Percentiles rank a stretch among this genome's conserved stretches.
Evolutionary conservation across 2,888 invertebrate species (phyloP).

Genomic region (Agonopterix subpropinquella): DNA sequence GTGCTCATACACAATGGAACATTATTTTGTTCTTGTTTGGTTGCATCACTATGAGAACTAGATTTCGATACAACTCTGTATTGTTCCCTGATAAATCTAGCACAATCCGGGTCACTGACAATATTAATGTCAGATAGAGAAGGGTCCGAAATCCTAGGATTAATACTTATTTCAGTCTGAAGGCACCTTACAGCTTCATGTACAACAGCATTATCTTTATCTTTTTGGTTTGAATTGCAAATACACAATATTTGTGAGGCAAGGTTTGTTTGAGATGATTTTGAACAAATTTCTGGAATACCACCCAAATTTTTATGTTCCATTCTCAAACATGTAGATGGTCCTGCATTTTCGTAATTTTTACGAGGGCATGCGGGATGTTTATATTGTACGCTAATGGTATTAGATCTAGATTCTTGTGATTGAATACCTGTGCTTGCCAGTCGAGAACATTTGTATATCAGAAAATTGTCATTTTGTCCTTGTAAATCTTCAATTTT

Average conservation of each 20-base stretch:
- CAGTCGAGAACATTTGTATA: slow-evolving; percentile 50
- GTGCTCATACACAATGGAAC: no score
- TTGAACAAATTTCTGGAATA: slow-evolving; percentile 13
- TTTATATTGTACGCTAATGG: slow-evolving; percentile 11
- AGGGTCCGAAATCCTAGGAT: slow-evolving; percentile 59
- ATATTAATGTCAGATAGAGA: slow-evolving; percentile 52
- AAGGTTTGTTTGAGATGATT: slow-evolving; percentile 56
- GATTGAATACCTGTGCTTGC: slow-evolving; percentile 28
- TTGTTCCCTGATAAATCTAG: slow-evolving; percentile 37
- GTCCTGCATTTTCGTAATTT: background rate
- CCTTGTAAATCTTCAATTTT: slow-evolving; percentile 23
- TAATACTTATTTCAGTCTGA: slow-evolving; percentile 64
- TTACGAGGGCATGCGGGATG: slow-evolving; percentile 10
- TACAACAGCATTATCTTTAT: slow-evolving; percentile 12
- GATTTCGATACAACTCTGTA: slow-evolving; percentile 22
- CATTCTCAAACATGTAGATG: no score
- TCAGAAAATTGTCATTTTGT: slow-evolving; percentile 38
- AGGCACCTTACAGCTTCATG: slow-evolving; percentile 48
- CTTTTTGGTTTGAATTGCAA: background rate
- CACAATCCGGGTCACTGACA: slow-evolving; percentile 36
- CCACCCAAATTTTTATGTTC: no score
- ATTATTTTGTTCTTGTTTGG: background rate
- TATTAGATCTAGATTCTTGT: slow-evolving; percentile 12
- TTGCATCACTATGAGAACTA: slow-evolving; percentile 1
- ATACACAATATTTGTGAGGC: slow-evolving; percentile 19